Conservation (phyloP, 2,888 invertebrate genomes). For the Rhimphoctona megacephalus region DNA sequence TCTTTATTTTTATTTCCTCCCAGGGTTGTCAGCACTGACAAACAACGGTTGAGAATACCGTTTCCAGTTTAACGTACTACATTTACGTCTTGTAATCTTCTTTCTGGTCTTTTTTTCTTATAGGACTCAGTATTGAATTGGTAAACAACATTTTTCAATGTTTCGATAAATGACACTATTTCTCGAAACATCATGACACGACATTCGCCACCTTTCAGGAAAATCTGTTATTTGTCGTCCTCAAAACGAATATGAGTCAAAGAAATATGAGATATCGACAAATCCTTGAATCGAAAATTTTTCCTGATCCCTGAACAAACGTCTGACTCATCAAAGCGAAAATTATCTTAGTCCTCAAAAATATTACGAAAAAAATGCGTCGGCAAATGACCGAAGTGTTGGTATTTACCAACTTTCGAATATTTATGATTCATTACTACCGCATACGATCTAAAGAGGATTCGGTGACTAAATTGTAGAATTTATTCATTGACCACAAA, state of each 20-base stretch:
- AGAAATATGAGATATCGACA: background rate
- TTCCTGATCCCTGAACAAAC: background rate
- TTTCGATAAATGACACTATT: background rate
- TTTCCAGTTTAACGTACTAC: conserved; percentile 7
- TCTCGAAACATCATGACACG: background rate
- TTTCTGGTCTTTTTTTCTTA: background rate
- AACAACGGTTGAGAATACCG: background rate
- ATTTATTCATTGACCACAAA: background rate
- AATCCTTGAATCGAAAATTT: background rate
- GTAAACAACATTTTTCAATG: background rate
- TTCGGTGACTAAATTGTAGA: background rate
- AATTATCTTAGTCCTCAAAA: background rate
- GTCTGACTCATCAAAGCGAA: conserved; percentile 3
- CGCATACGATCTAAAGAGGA: background rate
- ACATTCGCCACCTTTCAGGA: background rate
- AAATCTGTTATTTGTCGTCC: background rate
- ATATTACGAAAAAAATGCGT: background rate
- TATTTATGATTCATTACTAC: background rate
- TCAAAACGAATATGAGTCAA: background rate
- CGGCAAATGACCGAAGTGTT: background rate
- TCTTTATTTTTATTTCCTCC: background rate
- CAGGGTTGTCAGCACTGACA: conserved; percentile 27
- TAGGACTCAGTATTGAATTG: background rate
- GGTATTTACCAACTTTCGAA: background rate
- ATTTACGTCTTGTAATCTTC: background rate